phyloP scores from a whole-genome alignment of 2,888 invertebrate species.

The Clistopyga incitator region DNA sequence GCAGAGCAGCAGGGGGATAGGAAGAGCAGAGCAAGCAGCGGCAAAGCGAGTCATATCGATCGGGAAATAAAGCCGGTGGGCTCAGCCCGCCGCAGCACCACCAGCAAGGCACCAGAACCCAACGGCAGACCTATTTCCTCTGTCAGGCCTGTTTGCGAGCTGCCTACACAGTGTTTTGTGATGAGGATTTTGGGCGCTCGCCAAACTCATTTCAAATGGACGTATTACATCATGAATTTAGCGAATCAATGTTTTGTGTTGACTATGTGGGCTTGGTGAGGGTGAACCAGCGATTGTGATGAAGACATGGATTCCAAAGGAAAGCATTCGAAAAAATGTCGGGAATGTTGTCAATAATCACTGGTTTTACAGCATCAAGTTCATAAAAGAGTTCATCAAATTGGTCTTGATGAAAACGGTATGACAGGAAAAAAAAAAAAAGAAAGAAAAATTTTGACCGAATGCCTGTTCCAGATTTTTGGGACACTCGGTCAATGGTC shows the following conservation, averaged over 20 bases:
- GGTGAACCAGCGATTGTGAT: conserved; percentile 1
- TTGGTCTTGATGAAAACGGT: too few relatives aligned
- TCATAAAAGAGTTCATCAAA: not conserved
- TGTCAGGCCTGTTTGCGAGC: conserved; percentile 79
- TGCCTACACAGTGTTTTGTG: conserved; percentile 79
- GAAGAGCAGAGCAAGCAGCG: conserved; percentile 56
- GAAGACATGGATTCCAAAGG: not conserved
- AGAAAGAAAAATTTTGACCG: too few relatives aligned
- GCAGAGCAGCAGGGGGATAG: conserved; percentile 35
- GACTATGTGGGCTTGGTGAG: conserved; percentile 48
- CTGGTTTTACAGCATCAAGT: not conserved
- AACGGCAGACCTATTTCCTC: conserved; percentile 80
- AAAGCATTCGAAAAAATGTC: not conserved
- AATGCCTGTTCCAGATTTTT: too few relatives aligned
- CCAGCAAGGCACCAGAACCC: conserved; percentile 56
- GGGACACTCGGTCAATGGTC: too few relatives aligned
- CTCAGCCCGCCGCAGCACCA: conserved; percentile 67
- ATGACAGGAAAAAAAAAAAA: too few relatives aligned
- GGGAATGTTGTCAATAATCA: not conserved
- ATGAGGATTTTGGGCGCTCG: conserved; percentile 78
- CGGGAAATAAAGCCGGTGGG: conserved; percentile 76
- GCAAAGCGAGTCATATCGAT: conserved; percentile 79
- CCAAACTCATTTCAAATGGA: conserved; percentile 83
- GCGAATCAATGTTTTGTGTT: conserved; percentile 81
- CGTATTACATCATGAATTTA: conserved; percentile 82